These are phyloP conservation scores for Ceratothoa steindachneri DNA, from an alignment of 2,888 invertebrate species.

Conservation along the genomic window DNA sequence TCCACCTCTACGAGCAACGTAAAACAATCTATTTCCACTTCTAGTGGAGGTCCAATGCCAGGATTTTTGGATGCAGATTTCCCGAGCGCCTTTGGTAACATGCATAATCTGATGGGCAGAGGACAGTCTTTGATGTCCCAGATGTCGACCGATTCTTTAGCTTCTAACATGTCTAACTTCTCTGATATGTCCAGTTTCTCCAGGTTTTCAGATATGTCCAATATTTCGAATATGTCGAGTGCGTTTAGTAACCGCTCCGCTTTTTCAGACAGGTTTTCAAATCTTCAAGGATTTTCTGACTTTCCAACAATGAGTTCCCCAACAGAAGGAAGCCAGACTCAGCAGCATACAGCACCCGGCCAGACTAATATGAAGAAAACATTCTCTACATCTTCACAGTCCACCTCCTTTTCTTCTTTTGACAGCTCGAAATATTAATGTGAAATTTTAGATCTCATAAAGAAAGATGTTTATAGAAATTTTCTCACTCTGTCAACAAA, in stretches of 20 bases:
- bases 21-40: conserved; percentile 23
- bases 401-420: not conserved
- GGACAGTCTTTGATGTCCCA: conserved; percentile 43
- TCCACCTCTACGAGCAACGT: conserved; percentile 31
- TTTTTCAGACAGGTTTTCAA: not conserved
- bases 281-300: not conserved
- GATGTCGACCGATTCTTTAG: conserved; percentile 42
- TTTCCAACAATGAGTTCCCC: not conserved
- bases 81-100: conserved; percentile 28
- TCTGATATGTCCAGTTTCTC: conserved; percentile 33
- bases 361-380: not conserved
- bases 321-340: not conserved
- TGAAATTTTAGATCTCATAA: too few species aligned
- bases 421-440: conserved; percentile 1
- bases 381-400: not conserved
- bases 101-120: conserved; percentile 34
- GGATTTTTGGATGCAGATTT: conserved; percentile 30
- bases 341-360: not conserved
- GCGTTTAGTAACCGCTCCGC: not conserved
- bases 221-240: conserved; percentile 4
- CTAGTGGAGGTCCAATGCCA: not conserved
- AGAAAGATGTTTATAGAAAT: too few species aligned
- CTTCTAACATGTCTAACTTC: conserved; percentile 35
- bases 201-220: conserved; percentile 33
- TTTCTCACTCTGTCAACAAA: too few species aligned